phyloP scores from a whole-genome alignment of 2,888 invertebrate genomes.

The Alentia gelatinosa region DNA sequence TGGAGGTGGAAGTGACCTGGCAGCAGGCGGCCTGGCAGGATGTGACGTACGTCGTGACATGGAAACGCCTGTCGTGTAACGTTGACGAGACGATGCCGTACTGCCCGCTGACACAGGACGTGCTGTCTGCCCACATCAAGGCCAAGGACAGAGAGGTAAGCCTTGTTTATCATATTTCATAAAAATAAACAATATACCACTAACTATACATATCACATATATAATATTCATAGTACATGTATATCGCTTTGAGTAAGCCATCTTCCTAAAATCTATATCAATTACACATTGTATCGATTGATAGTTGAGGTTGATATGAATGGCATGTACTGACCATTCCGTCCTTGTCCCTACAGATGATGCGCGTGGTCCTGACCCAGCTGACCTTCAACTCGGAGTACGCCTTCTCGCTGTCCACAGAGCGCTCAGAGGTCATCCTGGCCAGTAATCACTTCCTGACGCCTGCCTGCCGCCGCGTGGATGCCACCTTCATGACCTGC shows the following conservation, averaged over 20 bases:
- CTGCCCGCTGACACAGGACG: background rate
- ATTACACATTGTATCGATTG: no score
- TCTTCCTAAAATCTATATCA: no score
- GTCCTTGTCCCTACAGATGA: background rate
- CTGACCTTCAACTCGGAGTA: constrained; percentile 13
- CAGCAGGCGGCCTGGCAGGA: background rate
- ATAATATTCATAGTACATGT: background rate
- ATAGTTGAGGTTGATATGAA: background rate
- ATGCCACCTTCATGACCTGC: constrained; percentile 33
- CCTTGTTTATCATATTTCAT: background rate
- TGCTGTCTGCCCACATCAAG: background rate
- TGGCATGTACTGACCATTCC: background rate
- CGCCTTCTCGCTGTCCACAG: background rate
- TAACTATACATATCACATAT: background rate
- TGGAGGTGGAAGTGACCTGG: constrained; percentile 24
- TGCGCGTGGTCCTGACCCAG: background rate
- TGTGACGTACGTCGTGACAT: background rate
- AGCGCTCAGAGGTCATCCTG: background rate
- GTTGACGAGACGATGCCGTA: background rate
- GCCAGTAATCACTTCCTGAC: background rate
- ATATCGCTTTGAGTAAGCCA: background rate
- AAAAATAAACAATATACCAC: background rate
- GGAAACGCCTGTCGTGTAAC: background rate
- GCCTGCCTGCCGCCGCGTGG: background rate
- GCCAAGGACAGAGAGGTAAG: background rate